Conservation (phyloP, 2,888 invertebrate genomes). For the Rotaria macrura region DNA sequence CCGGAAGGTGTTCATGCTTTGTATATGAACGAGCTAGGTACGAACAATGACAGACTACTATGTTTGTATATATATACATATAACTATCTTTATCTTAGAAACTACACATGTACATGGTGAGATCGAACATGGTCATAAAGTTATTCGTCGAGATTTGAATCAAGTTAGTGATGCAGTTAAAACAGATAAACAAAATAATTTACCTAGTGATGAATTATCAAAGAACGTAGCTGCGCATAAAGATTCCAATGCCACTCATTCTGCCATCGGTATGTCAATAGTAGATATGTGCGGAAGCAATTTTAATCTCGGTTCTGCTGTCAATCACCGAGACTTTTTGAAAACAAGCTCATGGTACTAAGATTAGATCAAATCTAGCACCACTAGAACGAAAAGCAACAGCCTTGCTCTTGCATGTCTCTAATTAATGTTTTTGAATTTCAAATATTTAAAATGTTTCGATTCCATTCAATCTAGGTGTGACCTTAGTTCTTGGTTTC, state of each 20-base stretch:
- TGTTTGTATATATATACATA: too few species aligned
- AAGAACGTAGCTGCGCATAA: background rate
- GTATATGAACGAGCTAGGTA: slow-evolving; percentile 18
- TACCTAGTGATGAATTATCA: background rate
- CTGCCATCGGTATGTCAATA: background rate
- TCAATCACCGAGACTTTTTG: too few species aligned
- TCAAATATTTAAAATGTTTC: background rate
- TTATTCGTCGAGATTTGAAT: background rate
- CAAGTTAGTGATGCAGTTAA: background rate
- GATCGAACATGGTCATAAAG: background rate
- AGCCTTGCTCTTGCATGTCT: too few species aligned
- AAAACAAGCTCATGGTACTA: too few species aligned
- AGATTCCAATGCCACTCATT: background rate
- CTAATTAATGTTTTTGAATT: too few species aligned
- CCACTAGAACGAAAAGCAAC: too few species aligned
- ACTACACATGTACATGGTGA: background rate
- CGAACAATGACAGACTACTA: background rate
- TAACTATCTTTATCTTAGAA: background rate
- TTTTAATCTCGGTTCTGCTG: too few species aligned
- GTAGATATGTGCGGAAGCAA: too few species aligned
- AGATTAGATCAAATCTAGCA: too few species aligned
- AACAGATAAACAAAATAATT: background rate
- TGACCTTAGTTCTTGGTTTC: slow-evolving; percentile 84
- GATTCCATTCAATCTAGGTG: slow-evolving; percentile 60
- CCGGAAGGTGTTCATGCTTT: slow-evolving; percentile 79